Percentiles rank a stretch among this genome's conserved stretches.
Conservation (phyloP, 2,113 vertebrate species). For the Corythoichthys intestinalis region DNA sequence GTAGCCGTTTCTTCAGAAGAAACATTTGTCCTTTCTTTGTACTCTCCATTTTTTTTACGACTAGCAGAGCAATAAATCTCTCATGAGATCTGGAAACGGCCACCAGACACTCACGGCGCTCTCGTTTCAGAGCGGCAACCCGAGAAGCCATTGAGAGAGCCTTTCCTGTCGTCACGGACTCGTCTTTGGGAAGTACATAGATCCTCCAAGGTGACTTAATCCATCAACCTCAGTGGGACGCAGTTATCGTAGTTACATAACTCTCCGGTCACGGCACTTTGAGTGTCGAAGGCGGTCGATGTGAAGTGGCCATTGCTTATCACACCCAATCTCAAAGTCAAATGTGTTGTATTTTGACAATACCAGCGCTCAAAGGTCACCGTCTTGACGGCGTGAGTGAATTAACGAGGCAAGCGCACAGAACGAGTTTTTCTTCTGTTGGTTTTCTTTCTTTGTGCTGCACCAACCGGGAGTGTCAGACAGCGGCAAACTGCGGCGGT, state of each 20-base stretch:
- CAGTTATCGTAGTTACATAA: neutral
- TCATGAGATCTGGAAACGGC: constrained; percentile 23
- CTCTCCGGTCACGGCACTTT: neutral
- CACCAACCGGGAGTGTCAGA: constrained; percentile 28
- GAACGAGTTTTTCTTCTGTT: neutral
- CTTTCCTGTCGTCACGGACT: neutral
- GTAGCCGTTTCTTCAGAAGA: neutral
- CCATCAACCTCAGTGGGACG: too few relatives aligned
- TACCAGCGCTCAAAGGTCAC: neutral
- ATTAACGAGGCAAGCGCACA: neutral
- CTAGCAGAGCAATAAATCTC: constrained; percentile 24
- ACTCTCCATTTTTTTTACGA: constrained; percentile 6
- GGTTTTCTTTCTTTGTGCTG: neutral
- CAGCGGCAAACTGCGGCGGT: constrained; percentile 36
- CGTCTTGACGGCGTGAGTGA: neutral
- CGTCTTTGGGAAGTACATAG: neutral
- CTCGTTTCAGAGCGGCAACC: constrained; percentile 45
- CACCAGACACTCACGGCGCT: constrained; percentile 48
- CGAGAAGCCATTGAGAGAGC: constrained; percentile 39
- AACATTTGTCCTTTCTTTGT: constrained; percentile 4
- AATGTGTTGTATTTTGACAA: neutral
- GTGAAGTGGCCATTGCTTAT: neutral
- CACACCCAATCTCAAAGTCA: neutral
- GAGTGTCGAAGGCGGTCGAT: neutral
- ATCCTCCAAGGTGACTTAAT: too few relatives aligned